phyloP scores from a whole-genome alignment of 2,888 invertebrate genomes.

The Watsonalla binaria region DNA sequence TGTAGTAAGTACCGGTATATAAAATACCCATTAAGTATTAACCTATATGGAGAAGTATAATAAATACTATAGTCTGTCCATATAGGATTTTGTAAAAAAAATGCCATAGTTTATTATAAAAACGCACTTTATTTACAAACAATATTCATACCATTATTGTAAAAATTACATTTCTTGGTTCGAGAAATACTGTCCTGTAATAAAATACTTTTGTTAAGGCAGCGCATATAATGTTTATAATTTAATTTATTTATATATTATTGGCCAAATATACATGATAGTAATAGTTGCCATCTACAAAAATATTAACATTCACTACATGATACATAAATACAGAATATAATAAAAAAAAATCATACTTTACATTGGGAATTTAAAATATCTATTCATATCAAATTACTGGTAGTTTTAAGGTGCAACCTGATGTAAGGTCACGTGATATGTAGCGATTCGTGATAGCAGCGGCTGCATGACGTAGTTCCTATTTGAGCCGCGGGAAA shows the following conservation, averaged over 20 bases:
- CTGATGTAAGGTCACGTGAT: no score
- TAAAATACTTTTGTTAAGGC: background rate
- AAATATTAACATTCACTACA: background rate
- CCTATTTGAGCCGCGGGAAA: no score
- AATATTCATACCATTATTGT: constrained; percentile 16
- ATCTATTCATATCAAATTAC: no score
- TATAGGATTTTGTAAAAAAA: background rate
- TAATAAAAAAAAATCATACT: constrained; percentile 5
- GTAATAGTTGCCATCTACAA: constrained; percentile 18
- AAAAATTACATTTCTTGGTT: background rate
- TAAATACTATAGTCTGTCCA: no score
- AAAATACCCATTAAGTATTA: no score
- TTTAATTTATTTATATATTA: constrained; percentile 3
- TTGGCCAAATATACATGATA: constrained; percentile 9
- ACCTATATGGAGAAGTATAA: no score
- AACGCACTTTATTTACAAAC: constrained; percentile 35
- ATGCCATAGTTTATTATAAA: constrained; percentile 15
- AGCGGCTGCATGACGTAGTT: no score
- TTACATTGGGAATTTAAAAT: no score
- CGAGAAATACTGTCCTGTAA: background rate
- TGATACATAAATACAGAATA: constrained; percentile 8
- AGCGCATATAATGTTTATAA: background rate
- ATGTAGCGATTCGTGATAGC: no score
- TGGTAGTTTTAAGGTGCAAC: no score
- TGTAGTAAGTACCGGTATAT: no score